Evolutionary conservation across 2,888 invertebrate species (phyloP).

Genomic region (Aphidius colemani): DNA sequence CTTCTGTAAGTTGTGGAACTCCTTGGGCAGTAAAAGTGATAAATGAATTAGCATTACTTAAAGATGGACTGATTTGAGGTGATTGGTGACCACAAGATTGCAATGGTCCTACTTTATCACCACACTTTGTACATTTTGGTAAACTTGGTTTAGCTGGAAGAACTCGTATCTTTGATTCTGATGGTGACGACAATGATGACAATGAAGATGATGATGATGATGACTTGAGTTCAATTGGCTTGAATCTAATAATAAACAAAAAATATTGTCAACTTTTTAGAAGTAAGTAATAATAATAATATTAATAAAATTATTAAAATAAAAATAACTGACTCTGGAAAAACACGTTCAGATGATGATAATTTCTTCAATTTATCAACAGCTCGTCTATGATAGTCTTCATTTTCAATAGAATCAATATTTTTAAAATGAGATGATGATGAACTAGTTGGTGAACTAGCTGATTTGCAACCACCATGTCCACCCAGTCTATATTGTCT

Average conservation of each 20-base stretch:
- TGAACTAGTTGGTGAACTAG: neutral
- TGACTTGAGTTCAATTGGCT: conserved; percentile 23
- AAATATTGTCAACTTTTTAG: conserved; percentile 1
- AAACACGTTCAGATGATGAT: too few relatives aligned
- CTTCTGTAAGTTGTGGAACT: too few relatives aligned
- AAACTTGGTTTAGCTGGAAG: conserved; percentile 43
- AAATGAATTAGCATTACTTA: too few relatives aligned
- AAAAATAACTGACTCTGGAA: too few relatives aligned
- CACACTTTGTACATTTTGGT: conserved; percentile 29
- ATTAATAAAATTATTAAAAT: too few relatives aligned
- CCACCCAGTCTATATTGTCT: neutral
- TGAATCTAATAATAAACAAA: conserved; percentile 34
- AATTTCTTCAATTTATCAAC: too few relatives aligned
- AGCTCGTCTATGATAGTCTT: too few relatives aligned
- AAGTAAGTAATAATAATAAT: too few relatives aligned
- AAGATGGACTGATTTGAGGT: too few relatives aligned
- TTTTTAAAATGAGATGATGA: neutral
- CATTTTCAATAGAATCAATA: neutral
- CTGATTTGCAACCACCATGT: neutral
- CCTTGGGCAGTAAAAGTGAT: too few relatives aligned
- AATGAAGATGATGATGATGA: neutral
- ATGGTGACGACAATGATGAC: neutral
- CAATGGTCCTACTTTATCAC: neutral
- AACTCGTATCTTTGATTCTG: conserved; percentile 30
- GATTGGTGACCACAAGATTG: neutral